Base-by-base conservation (phyloP, 2,797 vertebrate genomes). In the Propithecus perrieri region DNA sequence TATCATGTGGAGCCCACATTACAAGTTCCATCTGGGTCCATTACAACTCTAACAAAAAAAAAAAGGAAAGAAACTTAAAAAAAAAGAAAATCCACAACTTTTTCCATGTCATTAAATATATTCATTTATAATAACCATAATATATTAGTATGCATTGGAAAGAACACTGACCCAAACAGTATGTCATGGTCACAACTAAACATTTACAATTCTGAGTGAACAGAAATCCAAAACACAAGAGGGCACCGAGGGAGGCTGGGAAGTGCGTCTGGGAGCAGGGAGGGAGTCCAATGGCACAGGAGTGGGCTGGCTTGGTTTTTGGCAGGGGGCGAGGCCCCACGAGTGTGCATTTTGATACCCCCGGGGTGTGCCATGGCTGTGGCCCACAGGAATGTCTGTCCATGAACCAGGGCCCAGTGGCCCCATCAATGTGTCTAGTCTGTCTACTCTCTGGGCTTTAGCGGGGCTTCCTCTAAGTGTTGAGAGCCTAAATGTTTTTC, bases 111-210 rank as follows among this genome's bases (percentile, higher is more conserved):
- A 99, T 99, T 99, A 99, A 99, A 99, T 99, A 99, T 99, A 99
- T 99, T 99, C 99, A 99, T 99, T 99, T 99, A 99, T 99, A 99
- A 99, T 99, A 99, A 99, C 99, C 99, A 99, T 99, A 99, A 99
- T 99, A 99, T 99, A 99, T 99, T 99, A 99, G 99, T 99, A 99
- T 99, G 99, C 99, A 99, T 99, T 98, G 99, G 99, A 99, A 99
- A 99, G 99, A 99, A 99, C 99, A 99, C 98, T 94, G 99, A 99
- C 98, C 95, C 98, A 97, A 99, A 99, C 99, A 98, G 98, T 98
- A 98, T 98, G 99, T 99, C 99, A 99, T 98, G 98, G 98, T 99
- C 99, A 99, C 98, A 99, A 99, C 99, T 99, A 99, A 99, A 99
- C 99, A 99, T 99, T 99, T 99, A 99, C 99, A 99, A 98, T 99